Base-by-base conservation (phyloP, 2,113 vertebrate genomes). In the Neolamprologus kungweensis region DNA sequence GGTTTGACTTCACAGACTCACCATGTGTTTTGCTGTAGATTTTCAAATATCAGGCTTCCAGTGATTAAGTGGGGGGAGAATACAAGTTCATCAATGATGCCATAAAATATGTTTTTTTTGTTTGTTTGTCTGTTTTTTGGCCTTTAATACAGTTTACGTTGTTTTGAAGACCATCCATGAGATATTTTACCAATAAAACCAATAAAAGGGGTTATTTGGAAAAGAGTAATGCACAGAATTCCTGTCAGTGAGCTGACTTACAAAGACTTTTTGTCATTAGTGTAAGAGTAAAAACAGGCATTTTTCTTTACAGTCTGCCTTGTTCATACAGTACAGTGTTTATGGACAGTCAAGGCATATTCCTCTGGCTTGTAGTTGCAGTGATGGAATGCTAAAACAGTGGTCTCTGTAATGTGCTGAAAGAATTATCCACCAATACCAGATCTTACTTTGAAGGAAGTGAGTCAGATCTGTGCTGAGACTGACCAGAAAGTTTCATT, bases 21-120 rank as follows among this genome's bases (percentile, higher is more conserved):
- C 9, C 42, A 28, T 47, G 42, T 47, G 42, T 50, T 71, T 71
- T 9, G 13, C 5, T 50, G 71, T 31, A 50, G 17, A 2, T 68
- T 71, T 79, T 31, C 8, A 37, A 28, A 75, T 28, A 1, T 31
- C 9, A 75, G 71, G 71, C 71, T 28, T 31, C 42, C 71, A 50
- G 16, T 50, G 65, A 45, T 2, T 45, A 73, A 45, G 13, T 26
- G 13, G 65, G n/a, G 21, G 21, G 21, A 73, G 35, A 73, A 45
- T 23, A 71, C 35, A 42, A 42, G 65, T 80, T 63, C 26, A 37
- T 80, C 50, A 55, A 73, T 42, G 23, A 80, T 90, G 55, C 82
- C 91, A 71, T 81, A 13, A 68, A 16, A 63, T 78, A 10, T 71
- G 2, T 51, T 0, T 31, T 19, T 26, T 87, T 60, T 58, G 33